A percentile compares a stretch with the other conserved stretches of the same genome.
Conservation (phyloP, 2,797 vertebrate species). For the Malurus splendens region DNA sequence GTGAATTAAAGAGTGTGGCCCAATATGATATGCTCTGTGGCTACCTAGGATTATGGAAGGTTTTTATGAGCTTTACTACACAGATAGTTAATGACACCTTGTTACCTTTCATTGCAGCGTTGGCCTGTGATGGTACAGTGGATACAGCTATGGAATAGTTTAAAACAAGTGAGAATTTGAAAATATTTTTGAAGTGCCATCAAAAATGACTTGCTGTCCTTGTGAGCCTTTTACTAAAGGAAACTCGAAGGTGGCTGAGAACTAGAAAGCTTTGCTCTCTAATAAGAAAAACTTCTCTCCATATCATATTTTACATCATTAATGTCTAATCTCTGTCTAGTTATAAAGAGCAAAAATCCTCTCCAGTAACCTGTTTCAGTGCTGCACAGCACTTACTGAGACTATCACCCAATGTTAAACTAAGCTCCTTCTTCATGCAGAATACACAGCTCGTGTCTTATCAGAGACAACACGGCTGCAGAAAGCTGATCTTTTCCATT, state of each 20-base stretch:
- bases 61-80: neutral
- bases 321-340: neutral
- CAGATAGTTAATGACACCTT: neutral
- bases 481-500: neutral
- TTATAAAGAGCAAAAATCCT: neutral
- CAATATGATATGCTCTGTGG: neutral
- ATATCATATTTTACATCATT: accelerated
- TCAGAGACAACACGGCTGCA: accelerated
- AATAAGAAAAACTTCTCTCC: neutral
- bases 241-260: neutral
- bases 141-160: neutral
- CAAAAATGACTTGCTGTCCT: neutral
- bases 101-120: neutral
- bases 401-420: neutral
- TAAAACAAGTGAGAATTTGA: neutral
- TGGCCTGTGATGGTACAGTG: neutral
- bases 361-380: neutral
- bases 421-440: neutral
- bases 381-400: neutral
- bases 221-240: neutral
- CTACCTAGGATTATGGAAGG: neutral
- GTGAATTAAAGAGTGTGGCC: neutral
- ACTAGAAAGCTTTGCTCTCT: neutral
- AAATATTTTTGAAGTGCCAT: neutral
- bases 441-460: accelerated